Evolutionary conservation across 2,113 vertebrate genomes (phyloP).

Genomic region (Dasypus novemcinctus): DNA sequence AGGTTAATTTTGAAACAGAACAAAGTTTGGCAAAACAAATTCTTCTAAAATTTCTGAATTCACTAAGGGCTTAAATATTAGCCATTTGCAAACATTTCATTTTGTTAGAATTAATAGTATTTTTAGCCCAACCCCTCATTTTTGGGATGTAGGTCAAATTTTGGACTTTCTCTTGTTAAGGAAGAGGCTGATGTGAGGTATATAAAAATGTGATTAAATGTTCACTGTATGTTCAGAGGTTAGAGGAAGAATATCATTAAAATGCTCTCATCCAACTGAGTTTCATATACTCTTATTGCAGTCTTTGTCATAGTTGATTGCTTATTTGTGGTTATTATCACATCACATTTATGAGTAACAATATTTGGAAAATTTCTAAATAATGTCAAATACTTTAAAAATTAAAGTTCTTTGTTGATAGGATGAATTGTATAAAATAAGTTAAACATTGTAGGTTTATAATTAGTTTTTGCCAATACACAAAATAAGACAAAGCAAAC

Average conservation of each 20-base stretch:
- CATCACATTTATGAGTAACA: neutral
- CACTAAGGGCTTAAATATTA: constrained; percentile 17
- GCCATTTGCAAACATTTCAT: neutral
- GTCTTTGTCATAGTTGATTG: neutral
- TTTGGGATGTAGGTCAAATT: constrained; percentile 8
- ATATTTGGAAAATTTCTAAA: neutral
- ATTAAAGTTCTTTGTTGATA: neutral
- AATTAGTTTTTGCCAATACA: constrained; percentile 10
- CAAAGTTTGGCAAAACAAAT: constrained; percentile 29
- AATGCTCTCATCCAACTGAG: neutral
- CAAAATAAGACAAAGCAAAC: neutral
- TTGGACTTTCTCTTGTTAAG: neutral
- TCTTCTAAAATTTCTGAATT: constrained; percentile 2
- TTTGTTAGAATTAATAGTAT: neutral
- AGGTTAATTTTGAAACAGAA: neutral
- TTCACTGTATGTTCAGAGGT: neutral
- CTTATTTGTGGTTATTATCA: neutral
- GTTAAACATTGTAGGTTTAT: neutral
- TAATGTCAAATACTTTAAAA: neutral
- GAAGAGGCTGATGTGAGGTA: neutral
- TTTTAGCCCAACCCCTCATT: neutral
- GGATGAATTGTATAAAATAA: neutral
- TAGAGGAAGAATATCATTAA: neutral
- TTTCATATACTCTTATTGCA: neutral
- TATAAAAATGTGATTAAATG: neutral